Conservation (phyloP, 1,140 invertebrate species). For the Conopomorpha cramerella region DNA sequence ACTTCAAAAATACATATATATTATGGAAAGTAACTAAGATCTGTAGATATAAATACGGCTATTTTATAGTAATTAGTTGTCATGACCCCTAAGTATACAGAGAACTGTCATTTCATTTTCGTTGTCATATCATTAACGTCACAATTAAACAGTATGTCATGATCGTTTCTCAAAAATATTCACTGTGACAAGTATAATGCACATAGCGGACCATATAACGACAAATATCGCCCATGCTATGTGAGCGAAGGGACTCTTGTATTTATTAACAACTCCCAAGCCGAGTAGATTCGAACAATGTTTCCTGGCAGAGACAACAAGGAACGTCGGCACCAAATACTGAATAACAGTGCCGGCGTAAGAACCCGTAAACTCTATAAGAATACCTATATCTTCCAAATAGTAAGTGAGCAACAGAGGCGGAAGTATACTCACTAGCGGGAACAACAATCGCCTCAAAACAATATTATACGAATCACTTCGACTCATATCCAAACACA, state of each 20-base stretch:
- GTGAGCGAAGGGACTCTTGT: constrained; percentile 81
- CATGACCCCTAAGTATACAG: too few relatives aligned
- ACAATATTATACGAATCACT: constrained; percentile 64
- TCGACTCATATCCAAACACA: constrained; percentile 69
- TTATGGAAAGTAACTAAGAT: too few relatives aligned
- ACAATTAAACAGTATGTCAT: too few relatives aligned
- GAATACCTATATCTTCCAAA: constrained; percentile 76
- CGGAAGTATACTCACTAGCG: constrained; percentile 81
- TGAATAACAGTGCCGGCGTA: constrained; percentile 94
- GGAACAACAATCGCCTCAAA: constrained; percentile 67
- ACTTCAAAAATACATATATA: too few relatives aligned
- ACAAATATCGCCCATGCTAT: constrained; percentile 80
- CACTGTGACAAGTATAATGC: constrained; percentile 81
- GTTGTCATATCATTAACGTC: too few relatives aligned
- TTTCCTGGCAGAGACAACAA: constrained; percentile 82
- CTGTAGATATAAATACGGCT: too few relatives aligned
- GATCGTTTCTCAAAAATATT: constrained; percentile 63
- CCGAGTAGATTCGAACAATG: constrained; percentile 67
- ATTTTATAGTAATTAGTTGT: too few relatives aligned
- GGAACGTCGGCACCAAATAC: constrained; percentile 88
- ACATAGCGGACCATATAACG: constrained; percentile 80
- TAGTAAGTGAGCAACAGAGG: constrained; percentile 83
- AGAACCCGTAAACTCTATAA: constrained; percentile 86
- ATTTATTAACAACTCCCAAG: constrained; percentile 72
- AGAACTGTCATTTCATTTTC: too few relatives aligned